Conservation (phyloP, 1,140 invertebrate genomes). For the Trichonephila clavata region DNA sequence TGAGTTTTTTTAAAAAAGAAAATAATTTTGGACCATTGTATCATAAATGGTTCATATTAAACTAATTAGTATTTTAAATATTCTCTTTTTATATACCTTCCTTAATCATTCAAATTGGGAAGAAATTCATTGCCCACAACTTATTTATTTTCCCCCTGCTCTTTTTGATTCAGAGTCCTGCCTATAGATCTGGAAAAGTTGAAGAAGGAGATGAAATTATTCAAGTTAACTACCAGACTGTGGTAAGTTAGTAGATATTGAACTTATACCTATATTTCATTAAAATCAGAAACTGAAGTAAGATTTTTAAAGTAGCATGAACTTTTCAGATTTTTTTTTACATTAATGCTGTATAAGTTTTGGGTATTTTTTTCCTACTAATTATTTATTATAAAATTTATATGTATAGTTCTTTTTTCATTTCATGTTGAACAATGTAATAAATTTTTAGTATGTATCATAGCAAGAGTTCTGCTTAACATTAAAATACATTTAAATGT, state of each 20-base stretch:
- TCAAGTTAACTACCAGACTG: constrained; percentile 95
- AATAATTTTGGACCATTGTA: background rate
- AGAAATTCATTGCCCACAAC: background rate
- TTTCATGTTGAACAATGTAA: no score
- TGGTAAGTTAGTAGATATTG: constrained; percentile 82
- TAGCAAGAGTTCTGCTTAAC: no score
- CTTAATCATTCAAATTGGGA: background rate
- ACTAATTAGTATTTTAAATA: background rate
- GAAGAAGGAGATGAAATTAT: constrained; percentile 96
- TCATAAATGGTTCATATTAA: background rate
- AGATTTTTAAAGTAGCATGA: no score
- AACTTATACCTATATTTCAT: no score
- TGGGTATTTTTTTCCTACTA: no score
- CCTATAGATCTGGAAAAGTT: constrained; percentile 91
- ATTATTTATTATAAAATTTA: no score
- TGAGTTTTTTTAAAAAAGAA: background rate
- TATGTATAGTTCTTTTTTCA: no score
- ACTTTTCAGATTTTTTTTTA: no score
- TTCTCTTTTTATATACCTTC: background rate
- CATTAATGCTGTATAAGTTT: no score
- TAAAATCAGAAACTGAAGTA: no score
- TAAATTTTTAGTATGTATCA: no score
- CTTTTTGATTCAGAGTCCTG: constrained; percentile 78
- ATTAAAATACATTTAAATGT: no score
- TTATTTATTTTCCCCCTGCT: background rate